Evolutionary conservation across 2,888 invertebrate species (phyloP), one percentile per base, ranked within the genome.

Genomic region (Mimachlamys varia): DNA sequence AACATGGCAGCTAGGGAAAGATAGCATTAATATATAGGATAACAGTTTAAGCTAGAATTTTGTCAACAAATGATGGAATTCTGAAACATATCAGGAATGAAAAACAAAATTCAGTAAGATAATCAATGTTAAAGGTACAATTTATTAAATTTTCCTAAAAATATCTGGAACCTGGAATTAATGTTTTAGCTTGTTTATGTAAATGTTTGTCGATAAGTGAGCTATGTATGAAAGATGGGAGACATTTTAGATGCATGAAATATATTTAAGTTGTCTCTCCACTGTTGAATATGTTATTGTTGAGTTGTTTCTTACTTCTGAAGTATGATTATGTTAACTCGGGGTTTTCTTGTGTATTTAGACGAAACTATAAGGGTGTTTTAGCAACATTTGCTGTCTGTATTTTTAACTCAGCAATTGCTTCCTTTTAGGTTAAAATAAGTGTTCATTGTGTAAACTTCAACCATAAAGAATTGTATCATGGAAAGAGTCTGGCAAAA

Each of bases 201-300:
- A 76, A 33, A 76, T 76, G 76, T n/a, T n/a, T 76, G 76, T 33
- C 27, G 10, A 27, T 27, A 33, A 13, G 0, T 44, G 44, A 76
- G 58, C 5, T 12, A 13, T 76, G 76, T 76, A 22, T 76, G 76
- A 76, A 76, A 76, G 76, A 17, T 12, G 33, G 33, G 76, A 76
- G 76, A 76, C 76, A 27, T 76, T 76, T 76, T 76, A 76, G 76
- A 76, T 76, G 76, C 76, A 76, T 76, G 76, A 33, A 76, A 27
- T 33, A 76, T 76, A 76, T 76, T 76, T 76, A 27, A 76, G 76
- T 76, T 76, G 76, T 76, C 76, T 76, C 62, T 58, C 22, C 58
- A 27, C 76, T 76, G 76, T 76, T 76, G 33, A 76, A 76, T 76
- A 76, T 76, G 33, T 76, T 76, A 33, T 33, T 33, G 27, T 76